Percentiles rank a stretch among this genome's conserved stretches.
Conservation (phyloP, 2,113 vertebrate genomes). For the Nerophis lumbriciformis region DNA sequence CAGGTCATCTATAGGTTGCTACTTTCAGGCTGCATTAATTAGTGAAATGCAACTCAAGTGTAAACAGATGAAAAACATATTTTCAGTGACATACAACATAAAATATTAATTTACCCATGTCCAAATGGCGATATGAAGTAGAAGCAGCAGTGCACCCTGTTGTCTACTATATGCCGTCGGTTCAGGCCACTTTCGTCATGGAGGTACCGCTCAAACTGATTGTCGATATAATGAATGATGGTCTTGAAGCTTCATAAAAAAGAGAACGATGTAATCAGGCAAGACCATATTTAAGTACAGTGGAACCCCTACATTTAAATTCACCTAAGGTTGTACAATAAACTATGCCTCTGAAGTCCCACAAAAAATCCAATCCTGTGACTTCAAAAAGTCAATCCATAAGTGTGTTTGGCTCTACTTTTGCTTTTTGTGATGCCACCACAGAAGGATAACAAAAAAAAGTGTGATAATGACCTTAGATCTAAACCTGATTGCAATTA, state of each 20-base stretch:
- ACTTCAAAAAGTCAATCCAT: too few relatives aligned
- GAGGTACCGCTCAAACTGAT: slow-evolving; percentile 84
- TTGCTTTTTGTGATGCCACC: too few relatives aligned
- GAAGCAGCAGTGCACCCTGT: slow-evolving; percentile 87
- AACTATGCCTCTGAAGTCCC: not conserved
- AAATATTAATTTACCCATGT: slow-evolving; percentile 72
- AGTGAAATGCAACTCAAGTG: not conserved
- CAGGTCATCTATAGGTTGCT: not conserved
- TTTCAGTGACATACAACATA: not conserved
- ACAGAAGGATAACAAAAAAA: too few relatives aligned
- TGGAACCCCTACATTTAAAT: not conserved
- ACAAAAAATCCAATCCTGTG: too few relatives aligned
- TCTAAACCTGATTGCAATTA: too few relatives aligned
- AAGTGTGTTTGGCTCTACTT: too few relatives aligned
- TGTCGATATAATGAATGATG: slow-evolving; percentile 86
- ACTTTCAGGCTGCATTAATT: not conserved
- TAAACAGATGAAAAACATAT: not conserved
- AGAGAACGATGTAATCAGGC: not conserved
- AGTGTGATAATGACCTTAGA: too few relatives aligned
- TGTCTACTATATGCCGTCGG: slow-evolving; percentile 85
- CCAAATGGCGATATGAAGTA: slow-evolving; percentile 93
- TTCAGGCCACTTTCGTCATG: slow-evolving; percentile 85
- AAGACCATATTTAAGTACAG: slow-evolving; percentile 1
- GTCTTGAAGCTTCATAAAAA: slow-evolving; percentile 78
- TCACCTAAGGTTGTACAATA: not conserved